Evolutionary conservation across 2,113 vertebrate genomes (phyloP).

Genomic region (Campylomormyrus tamandua): DNA sequence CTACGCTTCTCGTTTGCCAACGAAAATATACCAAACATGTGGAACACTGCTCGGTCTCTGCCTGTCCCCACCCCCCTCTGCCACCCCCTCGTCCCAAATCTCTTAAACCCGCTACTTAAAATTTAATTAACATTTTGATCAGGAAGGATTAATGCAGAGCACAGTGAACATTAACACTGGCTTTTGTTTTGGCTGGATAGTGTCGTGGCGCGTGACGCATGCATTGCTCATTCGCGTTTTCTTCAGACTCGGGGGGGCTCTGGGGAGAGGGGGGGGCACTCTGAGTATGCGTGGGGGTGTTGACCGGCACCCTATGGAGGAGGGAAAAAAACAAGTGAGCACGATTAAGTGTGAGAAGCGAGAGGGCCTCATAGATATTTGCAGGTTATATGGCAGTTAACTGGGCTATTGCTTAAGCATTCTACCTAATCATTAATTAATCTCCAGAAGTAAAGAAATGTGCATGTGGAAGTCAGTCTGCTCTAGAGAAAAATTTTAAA

Average conservation of each 20-base stretch:
- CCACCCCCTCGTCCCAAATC: conserved; percentile 13
- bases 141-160: conserved; percentile 24
- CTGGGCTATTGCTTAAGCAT: conserved; percentile 57
- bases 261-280: neutral
- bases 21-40: neutral
- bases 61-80: neutral
- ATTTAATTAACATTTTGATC: conserved; percentile 31
- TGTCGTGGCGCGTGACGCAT: conserved; percentile 15
- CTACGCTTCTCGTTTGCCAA: neutral
- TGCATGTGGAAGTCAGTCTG: conserved; percentile 73
- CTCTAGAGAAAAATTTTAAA: conserved; percentile 55
- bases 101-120: conserved; percentile 30
- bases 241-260: conserved; percentile 10
- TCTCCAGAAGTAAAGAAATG: conserved; percentile 79
- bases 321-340: conserved; percentile 38
- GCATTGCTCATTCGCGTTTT: neutral
- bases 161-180: conserved; percentile 19
- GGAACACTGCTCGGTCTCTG: neutral
- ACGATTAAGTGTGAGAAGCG: conserved; percentile 46
- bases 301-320: neutral
- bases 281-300: neutral
- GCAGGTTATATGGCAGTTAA: conserved; percentile 50
- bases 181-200: conserved; percentile 27
- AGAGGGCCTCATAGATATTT: conserved; percentile 47
- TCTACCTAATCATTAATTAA: conserved; percentile 62